Base-by-base conservation (phyloP, 2,888 invertebrate species). In the Clostera curtula region DNA sequence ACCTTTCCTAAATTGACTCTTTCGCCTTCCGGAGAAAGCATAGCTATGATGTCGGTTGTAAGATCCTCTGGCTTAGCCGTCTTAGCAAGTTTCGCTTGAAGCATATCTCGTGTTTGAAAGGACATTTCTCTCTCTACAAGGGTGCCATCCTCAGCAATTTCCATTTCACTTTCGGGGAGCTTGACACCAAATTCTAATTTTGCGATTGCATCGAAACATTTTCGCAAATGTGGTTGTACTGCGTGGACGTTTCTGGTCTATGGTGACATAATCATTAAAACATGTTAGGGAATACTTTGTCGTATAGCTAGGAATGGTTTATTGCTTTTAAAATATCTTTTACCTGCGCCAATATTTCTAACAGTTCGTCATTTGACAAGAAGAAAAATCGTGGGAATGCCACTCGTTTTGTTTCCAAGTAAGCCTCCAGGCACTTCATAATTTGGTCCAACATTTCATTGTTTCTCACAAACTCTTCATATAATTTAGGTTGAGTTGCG, bases 311-410 rank as follows among this genome's bases (percentile, higher is more conserved):
- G n/a, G n/a, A n/a, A n/a, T n/a, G n/a, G n/a, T n/a, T n/a, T n/a
- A n/a, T n/a, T n/a, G n/a, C n/a, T n/a, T n/a, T n/a, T 16, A 15
- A 20, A 15, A 24, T n/a, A 22, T 7, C 13, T 5, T 12, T 22
- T 68, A 89, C 90, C 86, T 96, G 96, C 0, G 96, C 95, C 33
- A 97, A 77, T 46, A 97, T 96, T 68, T 96, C 95, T 38, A 96
- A 75, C 8, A 96, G 76, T 57, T 96, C 96, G 50, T 95, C 95
- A 58, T 96, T 95, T 1, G 95, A 95, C 31, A 96, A 73, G 64
- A 96, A 96, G 68, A 95, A 96, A 69, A 96, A 96, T 38, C 95
- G 76, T 6, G 96, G 94, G 66, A 96, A 96, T 0, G 93, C 91
- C 5, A 93, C 90, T 19, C 95, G 86, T 63, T 96, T 96, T 0